These are phyloP conservation scores for Poecile atricapillus DNA, from an alignment of 2,113 vertebrate genomes.

Conservation along the genomic window DNA sequence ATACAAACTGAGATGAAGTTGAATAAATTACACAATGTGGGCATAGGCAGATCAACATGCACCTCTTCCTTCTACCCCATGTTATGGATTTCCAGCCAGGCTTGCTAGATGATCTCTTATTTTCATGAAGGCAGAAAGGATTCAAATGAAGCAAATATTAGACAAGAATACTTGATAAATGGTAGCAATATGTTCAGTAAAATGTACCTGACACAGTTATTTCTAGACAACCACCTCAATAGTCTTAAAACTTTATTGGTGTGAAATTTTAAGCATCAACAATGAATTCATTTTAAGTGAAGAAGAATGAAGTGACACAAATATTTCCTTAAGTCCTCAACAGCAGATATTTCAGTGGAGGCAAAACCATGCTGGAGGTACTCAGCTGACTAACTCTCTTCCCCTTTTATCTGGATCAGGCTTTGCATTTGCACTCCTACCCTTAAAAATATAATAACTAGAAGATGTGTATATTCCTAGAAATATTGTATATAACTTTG, in stretches of 20 bases:
- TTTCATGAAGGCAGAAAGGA: not conserved
- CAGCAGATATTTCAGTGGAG: not conserved
- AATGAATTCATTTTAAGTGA: not conserved
- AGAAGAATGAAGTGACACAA: not conserved
- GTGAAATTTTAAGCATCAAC: not conserved
- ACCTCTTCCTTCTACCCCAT: not conserved
- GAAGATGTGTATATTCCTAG: not conserved
- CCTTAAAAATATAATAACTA: not conserved
- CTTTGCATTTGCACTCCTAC: not conserved
- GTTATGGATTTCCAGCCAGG: not conserved
- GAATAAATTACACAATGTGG: not conserved
- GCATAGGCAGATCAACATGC: not conserved
- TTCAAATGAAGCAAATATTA: conserved; percentile 21
- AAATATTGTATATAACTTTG: not conserved
- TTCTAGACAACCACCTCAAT: not conserved
- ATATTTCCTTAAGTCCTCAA: not conserved
- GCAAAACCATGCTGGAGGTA: not conserved
- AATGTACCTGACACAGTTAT: not conserved
- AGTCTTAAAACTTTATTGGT: not conserved
- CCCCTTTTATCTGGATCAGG: not conserved
- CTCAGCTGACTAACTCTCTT: not conserved
- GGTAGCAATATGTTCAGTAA: not conserved
- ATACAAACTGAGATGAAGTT: not conserved
- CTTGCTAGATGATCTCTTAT: not conserved
- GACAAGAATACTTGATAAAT: conserved; percentile 13